Evolutionary conservation across 1,140 invertebrate species (phyloP), one percentile per base, ranked within the genome.

Genomic region (Cydia pomonella): DNA sequence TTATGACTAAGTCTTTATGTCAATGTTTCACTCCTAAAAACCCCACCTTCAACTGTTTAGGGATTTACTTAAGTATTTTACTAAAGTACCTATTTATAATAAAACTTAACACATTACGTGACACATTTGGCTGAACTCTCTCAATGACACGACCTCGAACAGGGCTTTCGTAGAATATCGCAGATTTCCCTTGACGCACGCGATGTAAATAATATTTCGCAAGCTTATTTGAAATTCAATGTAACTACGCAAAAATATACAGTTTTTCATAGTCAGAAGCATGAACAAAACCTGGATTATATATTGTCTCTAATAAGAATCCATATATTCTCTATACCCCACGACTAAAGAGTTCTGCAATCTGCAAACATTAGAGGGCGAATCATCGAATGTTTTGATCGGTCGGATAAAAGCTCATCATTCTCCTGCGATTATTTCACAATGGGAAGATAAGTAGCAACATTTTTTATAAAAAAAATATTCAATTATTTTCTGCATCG

Each of bases 171-270:
- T 59, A 59, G 53, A 59, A 59, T 59, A 59, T 59, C 18, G 9
- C 21, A 59, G 53, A 59, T 59, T 59, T 53, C 50, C 50, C 50
- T 53, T 21, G 50, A 18, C 50, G 50, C 50, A 18, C 6, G 50
- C 18, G 21, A 59, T 59, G 53, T 59, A 59, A 59, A 23, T 59
- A 59, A 59, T 59, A 59, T 59, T 59, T 59, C 18, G 9, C n/a
- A 23, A 4, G 53, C 53, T 59, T 59, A 59, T 59, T 59, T 59
- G 21, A 23, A 59, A 59, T 59, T 59, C 53, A 59, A 59, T 59
- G 53, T 5, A 7, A 59, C 53, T 21, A 23, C 18, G 53, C 33
- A 59, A 23, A 10, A 23, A 23, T 59, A 53, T 53, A 53, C 0
- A 53, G 16, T 59, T 59, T 59, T 59, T 9, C 53, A 59, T 59